phyloP scores from a whole-genome alignment of 2,113 vertebrate species.

The Seriola aureovittata region DNA sequence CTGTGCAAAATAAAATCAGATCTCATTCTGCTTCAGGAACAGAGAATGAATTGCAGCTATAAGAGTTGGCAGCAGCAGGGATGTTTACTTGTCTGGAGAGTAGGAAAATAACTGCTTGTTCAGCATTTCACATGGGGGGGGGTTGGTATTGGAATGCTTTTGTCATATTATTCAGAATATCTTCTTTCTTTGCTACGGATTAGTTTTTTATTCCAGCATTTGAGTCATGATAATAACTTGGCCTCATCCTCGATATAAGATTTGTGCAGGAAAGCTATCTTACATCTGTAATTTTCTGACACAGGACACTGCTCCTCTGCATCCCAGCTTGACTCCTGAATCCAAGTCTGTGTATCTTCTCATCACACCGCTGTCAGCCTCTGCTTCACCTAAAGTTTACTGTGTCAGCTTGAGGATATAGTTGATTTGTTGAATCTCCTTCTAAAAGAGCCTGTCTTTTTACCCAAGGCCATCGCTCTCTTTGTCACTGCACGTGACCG shows the following conservation, averaged over 20 bases:
- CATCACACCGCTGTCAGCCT: conserved; percentile 9
- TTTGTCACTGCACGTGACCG: conserved; percentile 16
- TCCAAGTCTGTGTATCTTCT: neutral
- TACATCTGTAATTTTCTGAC: conserved; percentile 9
- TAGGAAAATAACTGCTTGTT: conserved; percentile 24
- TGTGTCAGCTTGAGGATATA: conserved; percentile 28
- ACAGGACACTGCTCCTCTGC: neutral
- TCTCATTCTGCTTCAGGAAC: conserved; percentile 10
- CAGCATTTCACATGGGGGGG: conserved; percentile 25
- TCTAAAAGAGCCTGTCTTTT: conserved; percentile 38
- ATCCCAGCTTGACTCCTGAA: neutral
- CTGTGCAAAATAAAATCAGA: conserved; percentile 24
- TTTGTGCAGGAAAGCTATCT: neutral
- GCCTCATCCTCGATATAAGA: neutral
- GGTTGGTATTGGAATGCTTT: conserved; percentile 13
- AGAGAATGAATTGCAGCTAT: conserved; percentile 11
- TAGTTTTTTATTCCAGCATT: conserved; percentile 10
- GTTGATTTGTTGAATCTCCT: conserved; percentile 43
- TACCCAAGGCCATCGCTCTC: conserved; percentile 7
- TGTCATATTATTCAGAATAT: conserved; percentile 2
- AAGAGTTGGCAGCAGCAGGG: conserved; percentile 1
- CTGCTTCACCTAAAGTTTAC: conserved; percentile 15
- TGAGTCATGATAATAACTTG: conserved; percentile 17
- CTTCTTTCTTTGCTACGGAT: conserved; percentile 18
- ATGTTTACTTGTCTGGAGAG: conserved; percentile 20